Conservation (phyloP, 1,140 invertebrate genomes). For the Phocides pigmalion region DNA sequence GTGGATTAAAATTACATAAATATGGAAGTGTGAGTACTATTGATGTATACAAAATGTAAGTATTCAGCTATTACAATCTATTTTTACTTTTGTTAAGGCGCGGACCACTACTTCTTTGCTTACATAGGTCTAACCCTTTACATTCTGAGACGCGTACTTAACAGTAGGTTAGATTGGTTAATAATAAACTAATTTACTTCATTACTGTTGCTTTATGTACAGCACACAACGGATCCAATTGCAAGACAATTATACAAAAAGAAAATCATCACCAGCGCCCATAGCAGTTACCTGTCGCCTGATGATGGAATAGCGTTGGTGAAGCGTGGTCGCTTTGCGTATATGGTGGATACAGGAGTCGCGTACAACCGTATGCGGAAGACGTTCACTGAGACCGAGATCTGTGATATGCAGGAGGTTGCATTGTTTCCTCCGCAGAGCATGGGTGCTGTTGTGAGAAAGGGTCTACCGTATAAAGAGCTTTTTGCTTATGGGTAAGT, state of each 20-base stretch:
- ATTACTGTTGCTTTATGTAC: neutral
- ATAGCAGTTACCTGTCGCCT: slow-evolving; percentile 57
- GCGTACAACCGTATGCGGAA: slow-evolving; percentile 86
- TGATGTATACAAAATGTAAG: too few species aligned
- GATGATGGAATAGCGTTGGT: slow-evolving; percentile 66
- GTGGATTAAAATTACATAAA: too few species aligned
- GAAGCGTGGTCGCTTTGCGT: slow-evolving; percentile 84
- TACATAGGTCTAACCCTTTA: too few species aligned
- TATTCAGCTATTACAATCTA: too few species aligned
- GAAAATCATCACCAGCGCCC: slow-evolving; percentile 67
- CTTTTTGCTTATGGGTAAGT: slow-evolving; percentile 85
- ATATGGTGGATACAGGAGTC: slow-evolving; percentile 85
- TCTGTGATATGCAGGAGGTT: slow-evolving; percentile 86
- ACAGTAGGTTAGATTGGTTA: too few species aligned
- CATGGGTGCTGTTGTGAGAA: slow-evolving; percentile 83
- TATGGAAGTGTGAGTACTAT: too few species aligned
- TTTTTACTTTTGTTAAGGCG: too few species aligned
- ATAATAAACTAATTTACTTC: neutral
- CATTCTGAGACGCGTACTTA: too few species aligned
- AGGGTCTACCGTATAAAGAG: slow-evolving; percentile 86
- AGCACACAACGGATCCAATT: slow-evolving; percentile 85
- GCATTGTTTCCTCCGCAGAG: slow-evolving; percentile 83
- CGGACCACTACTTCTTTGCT: too few species aligned
- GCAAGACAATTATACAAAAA: slow-evolving; percentile 81
- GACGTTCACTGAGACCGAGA: slow-evolving; percentile 85